phyloP scores from a whole-genome alignment of 1,140 invertebrate species.

The Oedothorax gibbosus region DNA sequence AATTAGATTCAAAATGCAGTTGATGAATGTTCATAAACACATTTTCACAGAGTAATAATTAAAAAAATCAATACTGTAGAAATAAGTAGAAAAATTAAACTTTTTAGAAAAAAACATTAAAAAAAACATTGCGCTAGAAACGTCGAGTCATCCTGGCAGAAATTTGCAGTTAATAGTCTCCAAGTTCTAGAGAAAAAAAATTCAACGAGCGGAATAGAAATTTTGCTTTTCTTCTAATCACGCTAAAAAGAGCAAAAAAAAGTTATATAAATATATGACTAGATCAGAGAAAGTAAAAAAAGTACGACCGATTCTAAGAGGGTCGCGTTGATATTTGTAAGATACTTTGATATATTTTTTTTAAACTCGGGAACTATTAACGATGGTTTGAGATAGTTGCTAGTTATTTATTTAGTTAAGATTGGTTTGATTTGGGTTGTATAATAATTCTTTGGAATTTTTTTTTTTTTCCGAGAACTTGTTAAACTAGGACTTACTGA shows the following conservation, averaged over 20 bases:
- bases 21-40: too few species aligned
- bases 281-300: constrained; percentile 19
- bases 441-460: too few species aligned
- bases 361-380: too few species aligned
- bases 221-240: constrained; percentile 51
- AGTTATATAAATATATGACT: constrained; percentile 43
- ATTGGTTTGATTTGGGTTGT: too few species aligned
- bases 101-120: constrained; percentile 19
- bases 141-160: constrained; percentile 24
- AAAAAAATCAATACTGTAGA: too few species aligned
- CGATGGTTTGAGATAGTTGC: too few species aligned
- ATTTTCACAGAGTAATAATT: too few species aligned
- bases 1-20: too few species aligned
- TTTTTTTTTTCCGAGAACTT: too few species aligned
- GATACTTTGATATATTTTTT: constrained; percentile 16
- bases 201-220: constrained; percentile 35
- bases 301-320: neutral
- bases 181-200: constrained; percentile 35
- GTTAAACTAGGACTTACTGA: too few species aligned
- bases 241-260: constrained; percentile 41
- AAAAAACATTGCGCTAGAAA: constrained; percentile 33
- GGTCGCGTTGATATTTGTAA: constrained; percentile 41
- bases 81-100: too few species aligned
- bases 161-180: constrained; percentile 55
- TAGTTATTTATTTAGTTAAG: too few species aligned